phyloP scores from a whole-genome alignment of 2,888 invertebrate species.

The Leptopilina myrica region DNA sequence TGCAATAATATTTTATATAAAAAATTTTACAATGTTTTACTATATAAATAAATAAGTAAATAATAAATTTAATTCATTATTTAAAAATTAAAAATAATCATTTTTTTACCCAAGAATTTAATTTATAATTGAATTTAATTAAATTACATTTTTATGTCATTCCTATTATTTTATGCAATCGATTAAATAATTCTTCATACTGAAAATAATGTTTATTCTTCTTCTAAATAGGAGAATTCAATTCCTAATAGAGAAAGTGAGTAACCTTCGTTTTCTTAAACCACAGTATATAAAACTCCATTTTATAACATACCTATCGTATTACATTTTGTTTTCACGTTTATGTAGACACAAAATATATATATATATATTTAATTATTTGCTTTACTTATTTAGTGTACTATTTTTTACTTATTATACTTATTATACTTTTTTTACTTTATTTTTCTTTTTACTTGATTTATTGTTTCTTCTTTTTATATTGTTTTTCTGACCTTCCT shows the following conservation, averaged over 20 bases:
- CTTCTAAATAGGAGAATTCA: background rate
- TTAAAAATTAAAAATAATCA: too few relatives aligned
- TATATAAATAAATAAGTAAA: too few relatives aligned
- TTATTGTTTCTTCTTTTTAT: background rate
- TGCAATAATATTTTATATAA: too few relatives aligned
- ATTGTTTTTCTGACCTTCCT: too few relatives aligned
- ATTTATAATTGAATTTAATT: background rate
- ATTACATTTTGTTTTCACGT: background rate
- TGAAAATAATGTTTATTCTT: background rate
- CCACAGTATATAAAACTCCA: background rate
- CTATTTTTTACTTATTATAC: background rate
- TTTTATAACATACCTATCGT: background rate
- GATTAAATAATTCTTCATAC: background rate
- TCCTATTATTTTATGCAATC: background rate
- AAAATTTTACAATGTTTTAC: too few relatives aligned
- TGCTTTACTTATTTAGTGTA: background rate
- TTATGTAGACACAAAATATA: too few relatives aligned
- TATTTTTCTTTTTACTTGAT: too few relatives aligned
- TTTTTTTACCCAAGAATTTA: background rate
- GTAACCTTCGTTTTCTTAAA: conserved; percentile 6
- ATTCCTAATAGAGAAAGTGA: background rate
- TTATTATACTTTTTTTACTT: background rate
- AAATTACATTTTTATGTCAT: background rate
- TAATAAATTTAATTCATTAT: too few relatives aligned
- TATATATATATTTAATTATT: background rate